phyloP scores from a whole-genome alignment of 2,113 vertebrate genomes.

The Emberiza fucata region DNA sequence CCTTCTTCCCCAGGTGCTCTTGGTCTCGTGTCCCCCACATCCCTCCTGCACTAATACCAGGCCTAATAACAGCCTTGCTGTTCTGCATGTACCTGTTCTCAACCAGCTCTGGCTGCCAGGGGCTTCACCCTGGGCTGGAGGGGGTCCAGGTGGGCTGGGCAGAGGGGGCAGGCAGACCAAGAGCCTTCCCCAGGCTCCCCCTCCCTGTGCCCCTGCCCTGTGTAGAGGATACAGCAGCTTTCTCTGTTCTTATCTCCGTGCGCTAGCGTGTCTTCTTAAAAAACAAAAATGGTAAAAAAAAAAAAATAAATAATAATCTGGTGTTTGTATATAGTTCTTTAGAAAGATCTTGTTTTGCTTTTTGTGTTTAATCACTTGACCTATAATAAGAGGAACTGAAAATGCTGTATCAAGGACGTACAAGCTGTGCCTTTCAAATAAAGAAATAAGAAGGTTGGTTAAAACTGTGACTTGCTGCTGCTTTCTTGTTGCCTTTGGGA shows the following conservation, averaged over 20 bases:
- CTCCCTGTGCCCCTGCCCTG: background rate
- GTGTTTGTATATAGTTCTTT: constrained; percentile 78
- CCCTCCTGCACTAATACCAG: constrained; percentile 35
- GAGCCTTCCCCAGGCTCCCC: background rate
- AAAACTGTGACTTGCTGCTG: background rate
- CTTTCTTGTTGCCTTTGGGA: background rate
- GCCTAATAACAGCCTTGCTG: constrained; percentile 15
- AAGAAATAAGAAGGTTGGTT: constrained; percentile 77
- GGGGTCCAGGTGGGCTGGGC: background rate
- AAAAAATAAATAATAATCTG: constrained; percentile 54
- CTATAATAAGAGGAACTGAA: constrained; percentile 67
- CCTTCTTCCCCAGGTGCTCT: background rate
- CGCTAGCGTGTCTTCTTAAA: constrained; percentile 66
- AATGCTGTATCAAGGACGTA: constrained; percentile 74
- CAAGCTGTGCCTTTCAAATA: constrained; percentile 84
- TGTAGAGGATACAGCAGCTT: constrained; percentile 74
- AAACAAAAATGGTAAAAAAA: constrained; percentile 33
- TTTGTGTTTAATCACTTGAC: constrained; percentile 72
- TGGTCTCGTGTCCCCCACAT: background rate
- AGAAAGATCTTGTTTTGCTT: constrained; percentile 70
- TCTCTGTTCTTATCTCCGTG: constrained; percentile 67
- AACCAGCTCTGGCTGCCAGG: background rate
- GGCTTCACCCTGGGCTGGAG: background rate
- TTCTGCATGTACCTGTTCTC: constrained; percentile 63
- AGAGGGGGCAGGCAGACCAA: background rate